Evolutionary conservation across 2,797 vertebrate genomes (phyloP).

Genomic region (Dicrostonyx torquatus): DNA sequence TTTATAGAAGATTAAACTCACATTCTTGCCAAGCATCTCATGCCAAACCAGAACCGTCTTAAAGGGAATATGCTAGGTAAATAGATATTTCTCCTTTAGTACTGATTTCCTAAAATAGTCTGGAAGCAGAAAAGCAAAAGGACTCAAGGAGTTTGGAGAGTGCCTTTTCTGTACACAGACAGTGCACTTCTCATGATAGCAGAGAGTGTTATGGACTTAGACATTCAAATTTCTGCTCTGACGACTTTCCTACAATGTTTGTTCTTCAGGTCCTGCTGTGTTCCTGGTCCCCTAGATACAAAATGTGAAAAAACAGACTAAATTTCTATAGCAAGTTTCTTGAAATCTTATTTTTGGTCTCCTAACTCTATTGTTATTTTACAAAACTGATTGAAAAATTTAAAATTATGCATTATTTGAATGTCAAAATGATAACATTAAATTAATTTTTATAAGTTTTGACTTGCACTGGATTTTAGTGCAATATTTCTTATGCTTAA

Average conservation of each 20-base stretch:
- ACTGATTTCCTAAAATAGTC: not conserved
- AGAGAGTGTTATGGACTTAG: not conserved
- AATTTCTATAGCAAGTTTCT: not conserved
- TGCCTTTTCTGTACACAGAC: not conserved
- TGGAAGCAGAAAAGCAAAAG: not conserved
- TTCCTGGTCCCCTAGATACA: fast-evolving
- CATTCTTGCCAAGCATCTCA: not conserved
- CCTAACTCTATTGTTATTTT: not conserved
- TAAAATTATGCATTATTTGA: not conserved
- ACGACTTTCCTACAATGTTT: not conserved
- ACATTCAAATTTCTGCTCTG: not conserved
- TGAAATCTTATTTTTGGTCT: not conserved
- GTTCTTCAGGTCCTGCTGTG: not conserved
- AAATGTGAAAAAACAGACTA: not conserved
- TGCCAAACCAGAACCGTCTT: not conserved
- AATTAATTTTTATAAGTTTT: not conserved
- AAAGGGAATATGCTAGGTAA: not conserved
- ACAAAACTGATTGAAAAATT: not conserved
- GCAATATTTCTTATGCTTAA: not conserved
- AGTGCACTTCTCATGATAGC: not conserved
- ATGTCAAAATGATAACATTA: conserved; percentile 39
- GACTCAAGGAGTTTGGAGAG: not conserved
- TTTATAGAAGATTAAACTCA: not conserved
- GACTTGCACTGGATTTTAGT: not conserved
- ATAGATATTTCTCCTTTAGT: not conserved